Percentiles rank a stretch among this genome's conserved stretches.
These are phyloP conservation scores for Zeus faber DNA, from an alignment of 2,113 vertebrate genomes.

Conservation along the genomic window DNA sequence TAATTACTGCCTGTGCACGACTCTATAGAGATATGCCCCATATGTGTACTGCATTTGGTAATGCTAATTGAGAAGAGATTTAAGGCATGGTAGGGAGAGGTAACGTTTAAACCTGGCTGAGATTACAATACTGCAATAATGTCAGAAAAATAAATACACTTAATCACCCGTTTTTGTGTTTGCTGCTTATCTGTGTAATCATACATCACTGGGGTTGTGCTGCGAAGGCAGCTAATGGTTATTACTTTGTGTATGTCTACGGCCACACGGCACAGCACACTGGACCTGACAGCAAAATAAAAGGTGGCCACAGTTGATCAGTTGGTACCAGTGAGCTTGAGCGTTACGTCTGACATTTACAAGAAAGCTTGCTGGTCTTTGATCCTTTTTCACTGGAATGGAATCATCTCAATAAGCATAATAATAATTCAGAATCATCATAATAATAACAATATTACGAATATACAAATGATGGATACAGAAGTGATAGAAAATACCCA, in stretches of 20 bases:
- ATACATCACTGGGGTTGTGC: conserved; percentile 37
- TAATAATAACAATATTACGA: conserved; percentile 71
- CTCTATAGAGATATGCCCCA: too few relatives aligned
- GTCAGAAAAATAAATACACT: conserved; percentile 51
- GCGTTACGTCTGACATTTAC: conserved; percentile 55
- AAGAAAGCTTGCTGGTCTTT: conserved; percentile 67
- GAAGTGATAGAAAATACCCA: conserved; percentile 75
- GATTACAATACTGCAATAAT: conserved; percentile 61
- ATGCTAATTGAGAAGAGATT: conserved; percentile 24
- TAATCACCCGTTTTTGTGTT: conserved; percentile 49
- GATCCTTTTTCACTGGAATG: conserved; percentile 68
- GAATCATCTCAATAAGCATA: conserved; percentile 71
- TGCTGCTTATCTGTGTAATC: conserved; percentile 38
- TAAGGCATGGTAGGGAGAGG: conserved; percentile 29
- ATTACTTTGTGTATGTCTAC: conserved; percentile 40
- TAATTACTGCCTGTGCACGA: too few relatives aligned
- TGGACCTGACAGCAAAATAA: conserved; percentile 32
- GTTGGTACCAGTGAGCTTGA: conserved; percentile 70
- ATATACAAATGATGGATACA: conserved; percentile 75
- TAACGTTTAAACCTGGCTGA: conserved; percentile 35
- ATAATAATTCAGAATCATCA: conserved; percentile 58
- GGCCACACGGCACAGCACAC: conserved; percentile 48
- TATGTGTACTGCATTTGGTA: conserved; percentile 4
- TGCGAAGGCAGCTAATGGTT: conserved; percentile 57
- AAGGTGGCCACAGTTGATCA: conserved; percentile 66